Evolutionary conservation across 2,797 vertebrate genomes (phyloP).

Genomic region (Hydrolagus colliei): DNA sequence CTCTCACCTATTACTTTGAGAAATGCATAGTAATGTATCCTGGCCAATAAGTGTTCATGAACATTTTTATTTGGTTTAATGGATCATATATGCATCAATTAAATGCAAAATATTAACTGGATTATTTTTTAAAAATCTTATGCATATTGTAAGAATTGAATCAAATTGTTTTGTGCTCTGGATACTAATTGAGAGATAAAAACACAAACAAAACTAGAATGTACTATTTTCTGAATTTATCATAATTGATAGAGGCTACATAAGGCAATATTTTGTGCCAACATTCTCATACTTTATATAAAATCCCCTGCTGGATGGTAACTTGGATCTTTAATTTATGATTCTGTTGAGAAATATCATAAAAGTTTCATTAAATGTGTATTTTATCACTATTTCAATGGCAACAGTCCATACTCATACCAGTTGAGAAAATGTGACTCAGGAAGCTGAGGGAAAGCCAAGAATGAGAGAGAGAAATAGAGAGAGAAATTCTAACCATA

Average conservation of each 20-base stretch:
- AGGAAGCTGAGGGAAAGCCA: too few relatives aligned
- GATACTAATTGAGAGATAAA: not conserved
- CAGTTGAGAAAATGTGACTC: not conserved
- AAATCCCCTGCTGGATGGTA: not conserved
- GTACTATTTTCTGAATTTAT: not conserved
- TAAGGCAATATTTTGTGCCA: not conserved
- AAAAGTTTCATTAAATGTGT: not conserved
- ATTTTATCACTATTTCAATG: not conserved
- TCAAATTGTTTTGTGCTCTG: not conserved
- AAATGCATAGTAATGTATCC: not conserved
- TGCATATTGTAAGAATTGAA: not conserved
- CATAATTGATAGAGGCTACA: too few relatives aligned
- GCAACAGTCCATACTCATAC: not conserved
- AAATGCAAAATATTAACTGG: too few relatives aligned
- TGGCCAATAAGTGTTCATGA: too few relatives aligned
- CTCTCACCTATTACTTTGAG: not conserved
- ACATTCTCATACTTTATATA: not conserved
- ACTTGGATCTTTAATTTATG: not conserved
- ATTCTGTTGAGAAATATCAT: not conserved
- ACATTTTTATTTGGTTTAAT: too few relatives aligned
- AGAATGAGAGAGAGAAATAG: not conserved
- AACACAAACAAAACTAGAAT: not conserved
- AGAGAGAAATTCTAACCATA: not conserved
- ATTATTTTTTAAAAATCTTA: too few relatives aligned
- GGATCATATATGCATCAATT: too few relatives aligned